Conservation (phyloP, 1,140 invertebrate species). For the Drosophila nigrodunni region DNA sequence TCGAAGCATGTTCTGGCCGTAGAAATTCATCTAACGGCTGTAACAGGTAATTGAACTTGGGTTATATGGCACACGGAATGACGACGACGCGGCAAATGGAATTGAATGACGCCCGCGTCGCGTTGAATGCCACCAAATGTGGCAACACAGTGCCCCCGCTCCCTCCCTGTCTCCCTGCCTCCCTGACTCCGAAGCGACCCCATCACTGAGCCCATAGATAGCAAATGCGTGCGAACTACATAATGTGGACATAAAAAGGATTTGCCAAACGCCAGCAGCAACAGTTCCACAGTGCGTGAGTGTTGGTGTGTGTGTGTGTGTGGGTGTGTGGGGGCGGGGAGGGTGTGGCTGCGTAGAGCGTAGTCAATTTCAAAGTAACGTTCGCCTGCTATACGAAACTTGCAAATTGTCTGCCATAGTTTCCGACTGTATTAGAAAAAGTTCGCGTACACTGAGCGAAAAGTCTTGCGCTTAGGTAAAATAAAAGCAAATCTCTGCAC, state of each 20-base stretch:
- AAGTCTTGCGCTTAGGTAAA: no score
- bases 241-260: slow-evolving; percentile 84
- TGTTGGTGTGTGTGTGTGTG: slow-evolving; percentile 11
- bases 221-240: slow-evolving; percentile 77
- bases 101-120: slow-evolving; percentile 73
- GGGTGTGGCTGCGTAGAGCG: not conserved
- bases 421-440: slow-evolving; percentile 18
- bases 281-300: not conserved
- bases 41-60: slow-evolving; percentile 84
- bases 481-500: no score
- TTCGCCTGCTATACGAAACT: slow-evolving; percentile 57
- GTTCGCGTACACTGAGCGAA: not conserved
- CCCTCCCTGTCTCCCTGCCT: not conserved
- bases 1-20: slow-evolving; percentile 81
- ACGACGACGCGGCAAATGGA: slow-evolving; percentile 62
- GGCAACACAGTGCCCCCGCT: not conserved
- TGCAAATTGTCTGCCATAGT: slow-evolving; percentile 75
- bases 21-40: slow-evolving; percentile 85
- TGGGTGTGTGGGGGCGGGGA: slow-evolving; percentile 22
- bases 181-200: not conserved
- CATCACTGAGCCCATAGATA: slow-evolving; percentile 29
- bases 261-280: slow-evolving; percentile 60
- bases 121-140: slow-evolving; percentile 31
- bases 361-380: slow-evolving; percentile 63
- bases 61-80: slow-evolving; percentile 78